A percentile compares a stretch with the other conserved stretches of the same genome.
These are phyloP conservation scores for Lynx canadensis DNA, from an alignment of 2,113 vertebrate genomes.

Conservation along the genomic window DNA sequence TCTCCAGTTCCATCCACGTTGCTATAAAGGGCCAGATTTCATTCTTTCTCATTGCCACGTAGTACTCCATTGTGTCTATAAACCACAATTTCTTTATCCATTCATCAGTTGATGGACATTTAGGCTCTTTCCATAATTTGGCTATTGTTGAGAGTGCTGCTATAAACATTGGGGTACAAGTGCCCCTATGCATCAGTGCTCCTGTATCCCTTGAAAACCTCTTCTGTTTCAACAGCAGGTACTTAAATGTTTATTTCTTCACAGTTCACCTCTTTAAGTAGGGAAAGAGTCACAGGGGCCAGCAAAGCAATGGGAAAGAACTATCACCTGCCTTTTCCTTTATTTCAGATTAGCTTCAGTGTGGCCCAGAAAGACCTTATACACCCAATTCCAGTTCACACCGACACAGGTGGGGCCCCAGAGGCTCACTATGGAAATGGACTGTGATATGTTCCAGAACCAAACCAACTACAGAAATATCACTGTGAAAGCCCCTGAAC, in stretches of 20 bases:
- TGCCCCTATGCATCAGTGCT: neutral
- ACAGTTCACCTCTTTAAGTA: neutral
- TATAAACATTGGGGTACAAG: no score
- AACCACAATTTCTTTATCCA: no score
- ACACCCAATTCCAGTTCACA: slow-evolving; percentile 77
- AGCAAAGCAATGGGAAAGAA: neutral
- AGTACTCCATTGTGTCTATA: no score
- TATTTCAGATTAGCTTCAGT: slow-evolving; percentile 80
- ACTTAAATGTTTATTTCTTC: slow-evolving; percentile 44
- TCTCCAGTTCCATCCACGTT: no score
- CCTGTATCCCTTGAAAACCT: neutral
- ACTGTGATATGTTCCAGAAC: slow-evolving; percentile 80
- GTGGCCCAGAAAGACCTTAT: slow-evolving; percentile 57
- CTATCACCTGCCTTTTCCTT: slow-evolving; percentile 26
- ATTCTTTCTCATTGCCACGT: no score
- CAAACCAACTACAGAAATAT: slow-evolving; percentile 76
- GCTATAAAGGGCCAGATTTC: no score
- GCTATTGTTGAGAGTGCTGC: no score
- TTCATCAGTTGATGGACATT: no score
- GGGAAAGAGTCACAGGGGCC: neutral
- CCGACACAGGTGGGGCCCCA: slow-evolving; percentile 76
- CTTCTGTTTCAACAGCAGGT: neutral
- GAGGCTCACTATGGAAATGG: slow-evolving; percentile 80
- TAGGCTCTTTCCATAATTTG: no score
- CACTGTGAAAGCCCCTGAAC: slow-evolving; percentile 69